These are phyloP conservation scores for Ardeotis arabs DNA, from an alignment of 2,113 vertebrate genomes.

Conservation along the genomic window DNA sequence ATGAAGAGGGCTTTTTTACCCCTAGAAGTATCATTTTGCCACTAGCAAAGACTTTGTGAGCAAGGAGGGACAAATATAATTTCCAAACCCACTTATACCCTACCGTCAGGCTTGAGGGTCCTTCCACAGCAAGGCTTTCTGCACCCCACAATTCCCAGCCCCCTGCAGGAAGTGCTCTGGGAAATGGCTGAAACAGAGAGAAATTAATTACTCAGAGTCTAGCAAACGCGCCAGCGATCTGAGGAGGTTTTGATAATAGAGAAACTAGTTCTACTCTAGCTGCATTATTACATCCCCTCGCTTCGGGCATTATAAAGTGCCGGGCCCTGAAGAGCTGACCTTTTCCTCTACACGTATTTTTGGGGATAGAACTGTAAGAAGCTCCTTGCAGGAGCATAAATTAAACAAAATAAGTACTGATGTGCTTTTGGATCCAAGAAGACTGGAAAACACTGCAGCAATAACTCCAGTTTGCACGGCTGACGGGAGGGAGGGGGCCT, in stretches of 20 bases:
- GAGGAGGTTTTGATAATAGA: neutral
- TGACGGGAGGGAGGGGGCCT: neutral
- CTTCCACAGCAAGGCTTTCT: neutral
- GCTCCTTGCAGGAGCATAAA: neutral
- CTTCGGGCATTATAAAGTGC: neutral
- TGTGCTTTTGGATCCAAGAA: neutral
- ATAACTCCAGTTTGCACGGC: neutral
- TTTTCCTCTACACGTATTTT: neutral
- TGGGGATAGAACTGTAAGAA: neutral
- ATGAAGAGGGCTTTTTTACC: neutral
- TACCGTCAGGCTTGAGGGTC: neutral
- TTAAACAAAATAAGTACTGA: slow-evolving; percentile 31
- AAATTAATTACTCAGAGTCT: neutral
- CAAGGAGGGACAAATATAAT: neutral
- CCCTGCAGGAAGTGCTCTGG: neutral
- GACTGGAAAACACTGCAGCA: neutral
- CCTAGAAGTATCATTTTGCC: neutral
- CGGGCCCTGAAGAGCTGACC: slow-evolving; percentile 38
- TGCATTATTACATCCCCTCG: neutral
- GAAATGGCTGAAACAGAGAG: neutral
- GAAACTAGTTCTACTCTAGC: neutral
- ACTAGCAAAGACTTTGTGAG: neutral
- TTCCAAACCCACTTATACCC: neutral
- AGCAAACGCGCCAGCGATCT: neutral
- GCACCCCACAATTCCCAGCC: neutral